These are phyloP conservation scores for Salminus brasiliensis DNA, from an alignment of 2,113 vertebrate species.

Conservation along the genomic window DNA sequence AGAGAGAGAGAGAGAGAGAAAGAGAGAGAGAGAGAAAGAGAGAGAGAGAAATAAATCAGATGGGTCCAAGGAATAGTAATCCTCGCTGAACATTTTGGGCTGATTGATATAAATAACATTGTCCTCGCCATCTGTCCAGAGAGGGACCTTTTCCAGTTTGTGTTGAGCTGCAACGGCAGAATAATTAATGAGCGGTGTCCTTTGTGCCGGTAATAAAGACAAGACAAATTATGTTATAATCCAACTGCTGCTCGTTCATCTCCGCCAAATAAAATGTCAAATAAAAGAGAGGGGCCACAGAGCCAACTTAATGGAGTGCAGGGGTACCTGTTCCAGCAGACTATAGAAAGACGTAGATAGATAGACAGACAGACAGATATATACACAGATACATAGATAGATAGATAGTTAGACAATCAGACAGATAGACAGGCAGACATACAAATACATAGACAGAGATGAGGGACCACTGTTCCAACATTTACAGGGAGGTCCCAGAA, in stretches of 20 bases:
- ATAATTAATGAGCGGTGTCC: slow-evolving; percentile 99
- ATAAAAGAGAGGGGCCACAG: slow-evolving; percentile 97
- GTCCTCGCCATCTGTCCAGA: slow-evolving; percentile 99
- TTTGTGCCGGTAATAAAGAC: slow-evolving; percentile 99
- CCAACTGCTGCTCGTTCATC: slow-evolving; percentile 99
- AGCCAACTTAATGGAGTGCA: slow-evolving; percentile 97
- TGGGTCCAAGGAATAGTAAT: slow-evolving; percentile 98
- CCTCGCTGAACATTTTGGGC: slow-evolving; percentile 98
- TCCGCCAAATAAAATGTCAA: slow-evolving; percentile 99
- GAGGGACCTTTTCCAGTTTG: slow-evolving; percentile 99
- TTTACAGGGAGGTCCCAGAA: no score
- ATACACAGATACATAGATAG: background rate
- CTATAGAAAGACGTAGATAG: slow-evolving; percentile 65
- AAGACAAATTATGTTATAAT: slow-evolving; percentile 99
- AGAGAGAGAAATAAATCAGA: slow-evolving; percentile 96
- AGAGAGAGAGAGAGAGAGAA: slow-evolving; percentile 72
- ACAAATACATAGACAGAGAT: no score
- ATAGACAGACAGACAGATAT: slow-evolving; percentile 3
- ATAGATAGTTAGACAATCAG: no score
- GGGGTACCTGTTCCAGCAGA: slow-evolving; percentile 93
- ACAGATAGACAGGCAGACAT: no score
- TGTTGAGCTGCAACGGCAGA: slow-evolving; percentile 98
- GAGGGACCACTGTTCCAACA: no score
- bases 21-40: slow-evolving; percentile 74
- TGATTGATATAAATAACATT: slow-evolving; percentile 99